Percentiles rank a stretch among this genome's conserved stretches.
phyloP scores from a whole-genome alignment of 2,113 vertebrate species.

The Channa argus region DNA sequence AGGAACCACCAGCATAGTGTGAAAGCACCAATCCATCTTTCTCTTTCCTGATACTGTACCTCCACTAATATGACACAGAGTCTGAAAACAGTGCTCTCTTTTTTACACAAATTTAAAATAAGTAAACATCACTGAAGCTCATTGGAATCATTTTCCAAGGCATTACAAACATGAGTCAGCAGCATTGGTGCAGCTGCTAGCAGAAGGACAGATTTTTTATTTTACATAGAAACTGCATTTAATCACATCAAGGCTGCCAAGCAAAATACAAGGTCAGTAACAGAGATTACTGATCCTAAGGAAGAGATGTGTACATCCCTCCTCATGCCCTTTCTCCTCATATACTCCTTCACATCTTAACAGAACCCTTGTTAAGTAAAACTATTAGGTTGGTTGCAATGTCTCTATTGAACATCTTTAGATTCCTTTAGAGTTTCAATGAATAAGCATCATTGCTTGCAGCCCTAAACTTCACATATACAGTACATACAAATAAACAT shows the following conservation, averaged over 20 bases:
- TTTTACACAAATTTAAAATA: background rate
- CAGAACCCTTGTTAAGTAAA: too few relatives aligned
- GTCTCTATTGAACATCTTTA: too few relatives aligned
- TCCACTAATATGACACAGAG: too few relatives aligned
- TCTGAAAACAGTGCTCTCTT: background rate
- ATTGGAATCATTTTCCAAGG: background rate
- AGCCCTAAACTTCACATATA: too few relatives aligned
- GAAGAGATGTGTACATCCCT: background rate
- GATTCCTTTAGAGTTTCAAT: too few relatives aligned
- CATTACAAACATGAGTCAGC: background rate
- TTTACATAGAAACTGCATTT: background rate
- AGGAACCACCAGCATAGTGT: background rate
- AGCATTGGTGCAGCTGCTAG: background rate
- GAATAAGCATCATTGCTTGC: too few relatives aligned
- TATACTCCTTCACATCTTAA: too few relatives aligned
- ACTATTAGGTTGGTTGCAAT: too few relatives aligned
- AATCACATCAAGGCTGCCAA: background rate
- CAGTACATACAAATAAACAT: too few relatives aligned
- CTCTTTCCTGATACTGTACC: background rate
- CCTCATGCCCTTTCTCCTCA: background rate
- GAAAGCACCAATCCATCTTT: background rate
- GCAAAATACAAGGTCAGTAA: background rate
- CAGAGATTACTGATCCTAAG: background rate
- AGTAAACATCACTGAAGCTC: background rate
- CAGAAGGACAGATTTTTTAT: background rate